Base-by-base conservation (phyloP, 1,140 invertebrate genomes). In the Macrobrachium nipponense region DNA sequence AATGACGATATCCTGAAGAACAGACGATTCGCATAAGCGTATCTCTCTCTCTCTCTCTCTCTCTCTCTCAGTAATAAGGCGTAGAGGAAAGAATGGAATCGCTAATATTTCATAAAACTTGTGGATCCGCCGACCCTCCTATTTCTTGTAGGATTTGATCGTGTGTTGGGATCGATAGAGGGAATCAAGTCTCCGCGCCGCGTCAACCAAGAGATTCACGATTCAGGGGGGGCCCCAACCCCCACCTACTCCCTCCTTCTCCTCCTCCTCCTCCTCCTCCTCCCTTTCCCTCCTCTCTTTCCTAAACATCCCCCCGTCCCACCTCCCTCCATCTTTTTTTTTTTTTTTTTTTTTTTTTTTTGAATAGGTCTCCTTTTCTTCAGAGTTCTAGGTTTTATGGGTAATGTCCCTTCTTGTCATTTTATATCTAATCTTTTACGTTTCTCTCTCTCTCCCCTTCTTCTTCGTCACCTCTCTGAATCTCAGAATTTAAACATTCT, bases 61-160 rank as follows among this genome's bases (percentile, higher is more conserved):
- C 51, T 51, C 51, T 51, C 51, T 51, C 51, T 51, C 51, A 10
- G 12, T 51, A 51, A 59, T 59, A 60, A 23, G 7, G 7, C 51
- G 61, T 23, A 44, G 12, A 59, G n/a, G 27, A 61, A 51, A 58
- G 20, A 76, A 44, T 51, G 44, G 61, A 59, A 70, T 70, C 64
- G 68, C 66, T 64, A 77, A 84, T 84, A 84, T 51, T 66, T 84
- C 82, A 84, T 58, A 58, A 84, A 84, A 84, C 73, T 84, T 84
- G 76, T 75, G 77, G 73, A 61, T 51, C 82, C 82, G 82, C 62
- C 58, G 73, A 77, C 84, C 77, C 84, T 80, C 77, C 84, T 86
- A 86, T 86, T 75, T 86, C 84, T 86, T 86, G 77, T 80, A 51
- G 84, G 84, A 86, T 86, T 80, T 86, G 84, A 86, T 86, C 77